Evolutionary conservation across 2,113 vertebrate genomes (phyloP).

Genomic region (Platysternon megacephalum): DNA sequence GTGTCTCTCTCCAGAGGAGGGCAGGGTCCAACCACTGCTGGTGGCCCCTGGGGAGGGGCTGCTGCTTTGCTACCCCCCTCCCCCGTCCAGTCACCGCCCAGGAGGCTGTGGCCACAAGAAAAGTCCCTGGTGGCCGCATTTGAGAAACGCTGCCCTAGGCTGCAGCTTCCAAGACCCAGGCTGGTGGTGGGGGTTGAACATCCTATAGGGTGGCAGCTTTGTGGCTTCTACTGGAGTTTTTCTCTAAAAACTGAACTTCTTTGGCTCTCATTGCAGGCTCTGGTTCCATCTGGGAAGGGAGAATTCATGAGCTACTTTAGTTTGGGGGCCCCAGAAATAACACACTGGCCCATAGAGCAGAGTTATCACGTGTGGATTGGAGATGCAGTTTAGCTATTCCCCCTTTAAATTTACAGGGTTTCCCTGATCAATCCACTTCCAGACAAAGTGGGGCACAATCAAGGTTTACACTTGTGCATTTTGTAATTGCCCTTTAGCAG

Average conservation of each 20-base stretch:
- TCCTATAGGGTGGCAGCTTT: not conserved
- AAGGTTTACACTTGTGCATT: not conserved
- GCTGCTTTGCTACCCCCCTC: no score
- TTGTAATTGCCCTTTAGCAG: fast-evolving
- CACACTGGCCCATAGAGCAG: not conserved
- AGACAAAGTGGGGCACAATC: not conserved
- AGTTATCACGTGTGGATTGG: fast-evolving
- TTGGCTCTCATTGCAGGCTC: not conserved
- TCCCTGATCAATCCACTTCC: not conserved
- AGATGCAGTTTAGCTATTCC: not conserved
- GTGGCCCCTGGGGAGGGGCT: no score
- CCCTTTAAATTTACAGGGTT: no score
- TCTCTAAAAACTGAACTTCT: not conserved
- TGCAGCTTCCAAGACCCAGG: not conserved
- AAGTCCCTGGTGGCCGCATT: no score
- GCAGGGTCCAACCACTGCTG: no score
- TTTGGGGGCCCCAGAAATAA: not conserved
- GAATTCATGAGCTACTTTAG: not conserved
- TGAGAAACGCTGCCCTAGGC: not conserved
- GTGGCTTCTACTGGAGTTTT: not conserved
- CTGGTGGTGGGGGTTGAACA: not conserved
- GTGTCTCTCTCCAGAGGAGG: no score
- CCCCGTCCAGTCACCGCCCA: no score
- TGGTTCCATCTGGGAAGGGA: not conserved
- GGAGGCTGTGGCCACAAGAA: no score